phyloP scores from a whole-genome alignment of 2,113 vertebrate species.

The Mohoua ochrocephala region DNA sequence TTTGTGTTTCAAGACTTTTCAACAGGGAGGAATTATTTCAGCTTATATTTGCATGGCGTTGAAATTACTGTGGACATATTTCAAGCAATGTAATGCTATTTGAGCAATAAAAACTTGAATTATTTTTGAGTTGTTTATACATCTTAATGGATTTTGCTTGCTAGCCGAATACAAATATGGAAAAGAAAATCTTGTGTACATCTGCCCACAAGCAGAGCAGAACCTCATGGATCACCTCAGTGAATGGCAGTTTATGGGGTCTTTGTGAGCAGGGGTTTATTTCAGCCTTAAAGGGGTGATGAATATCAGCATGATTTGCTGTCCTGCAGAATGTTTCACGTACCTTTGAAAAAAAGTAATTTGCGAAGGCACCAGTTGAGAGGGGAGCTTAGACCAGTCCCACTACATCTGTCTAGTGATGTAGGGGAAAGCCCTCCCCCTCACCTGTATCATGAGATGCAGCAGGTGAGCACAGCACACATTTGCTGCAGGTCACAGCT shows the following conservation, averaged over 20 bases:
- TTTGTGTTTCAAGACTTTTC: neutral
- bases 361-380: neutral
- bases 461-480: neutral
- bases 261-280: neutral
- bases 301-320: neutral
- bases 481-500: neutral
- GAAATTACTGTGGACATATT: neutral
- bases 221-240: neutral
- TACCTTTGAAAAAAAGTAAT: neutral
- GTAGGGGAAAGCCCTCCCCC: rapidly evolving
- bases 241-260: neutral
- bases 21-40: neutral
- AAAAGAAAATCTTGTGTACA: neutral
- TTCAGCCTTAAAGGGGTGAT: neutral
- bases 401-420: neutral
- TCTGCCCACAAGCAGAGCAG: neutral
- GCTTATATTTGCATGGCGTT: neutral
- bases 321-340: neutral
- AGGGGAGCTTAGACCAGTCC: neutral
- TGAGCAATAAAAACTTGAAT: neutral
- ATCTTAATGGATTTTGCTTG: neutral
- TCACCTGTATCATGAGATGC: neutral
- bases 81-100: neutral
- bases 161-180: neutral
- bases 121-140: neutral